Percentiles rank a stretch among this genome's conserved stretches.
These are phyloP conservation scores for Urocitellus parryii DNA, from an alignment of 2,113 vertebrate species.

Conservation along the genomic window DNA sequence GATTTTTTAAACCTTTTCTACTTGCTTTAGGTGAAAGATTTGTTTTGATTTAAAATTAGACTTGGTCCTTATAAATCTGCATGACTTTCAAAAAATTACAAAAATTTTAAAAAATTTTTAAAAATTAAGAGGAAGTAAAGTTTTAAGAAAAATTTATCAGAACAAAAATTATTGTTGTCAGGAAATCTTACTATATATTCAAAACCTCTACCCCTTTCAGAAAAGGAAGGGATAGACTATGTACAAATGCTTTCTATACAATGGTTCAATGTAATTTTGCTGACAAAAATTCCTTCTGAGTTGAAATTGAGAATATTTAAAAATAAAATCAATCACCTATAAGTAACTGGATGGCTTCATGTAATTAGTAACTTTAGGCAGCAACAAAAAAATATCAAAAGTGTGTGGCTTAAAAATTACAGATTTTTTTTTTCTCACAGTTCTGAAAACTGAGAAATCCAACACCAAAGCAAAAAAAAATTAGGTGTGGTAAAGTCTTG, in stretches of 20 bases:
- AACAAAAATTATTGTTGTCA: not conserved
- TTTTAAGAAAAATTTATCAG: not conserved
- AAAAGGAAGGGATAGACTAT: not conserved
- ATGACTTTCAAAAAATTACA: not conserved
- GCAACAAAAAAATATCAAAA: not conserved
- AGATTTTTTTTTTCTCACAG: not conserved
- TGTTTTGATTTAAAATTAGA: not conserved
- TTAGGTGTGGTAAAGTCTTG: not conserved
- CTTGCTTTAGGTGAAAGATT: not conserved
- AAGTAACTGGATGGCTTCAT: not conserved
- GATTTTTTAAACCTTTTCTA: not conserved
- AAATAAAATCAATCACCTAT: conserved; percentile 9
- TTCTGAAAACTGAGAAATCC: not conserved
- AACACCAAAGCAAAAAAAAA: not conserved
- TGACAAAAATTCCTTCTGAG: not conserved
- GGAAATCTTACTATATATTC: not conserved
- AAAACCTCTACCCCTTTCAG: not conserved
- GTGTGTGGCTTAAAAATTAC: not conserved
- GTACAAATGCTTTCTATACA: not conserved
- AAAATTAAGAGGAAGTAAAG: not conserved
- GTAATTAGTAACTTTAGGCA: not conserved
- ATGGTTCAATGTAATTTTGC: not conserved
- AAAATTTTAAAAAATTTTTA: too few species aligned
- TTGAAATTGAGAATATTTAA: not conserved
- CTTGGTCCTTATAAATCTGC: not conserved